Evolutionary conservation across 2,797 vertebrate species (phyloP).

Genomic region (Halcyon badia): DNA sequence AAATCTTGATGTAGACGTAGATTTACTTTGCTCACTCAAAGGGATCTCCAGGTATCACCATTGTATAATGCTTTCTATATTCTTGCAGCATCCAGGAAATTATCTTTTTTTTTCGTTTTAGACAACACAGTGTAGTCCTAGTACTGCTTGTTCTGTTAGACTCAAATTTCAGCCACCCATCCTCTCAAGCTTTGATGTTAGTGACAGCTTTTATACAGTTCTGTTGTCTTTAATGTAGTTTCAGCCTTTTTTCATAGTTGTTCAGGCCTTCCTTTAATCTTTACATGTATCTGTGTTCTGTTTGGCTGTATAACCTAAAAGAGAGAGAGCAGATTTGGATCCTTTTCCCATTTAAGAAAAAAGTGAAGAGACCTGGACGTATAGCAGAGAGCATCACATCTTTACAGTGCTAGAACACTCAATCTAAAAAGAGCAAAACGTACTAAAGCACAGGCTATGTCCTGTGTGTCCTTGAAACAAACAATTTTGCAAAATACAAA

Average conservation of each 20-base stretch:
- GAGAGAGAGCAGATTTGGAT: not conserved
- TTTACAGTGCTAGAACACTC: not conserved
- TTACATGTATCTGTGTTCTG: not conserved
- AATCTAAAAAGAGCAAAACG: not conserved
- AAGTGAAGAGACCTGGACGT: not conserved
- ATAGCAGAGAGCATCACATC: not conserved
- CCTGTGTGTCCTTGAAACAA: not conserved
- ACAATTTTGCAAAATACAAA: not conserved
- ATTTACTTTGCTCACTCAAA: not conserved
- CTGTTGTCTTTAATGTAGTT: not conserved
- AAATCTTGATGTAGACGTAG: not conserved
- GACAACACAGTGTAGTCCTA: rapidly evolving
- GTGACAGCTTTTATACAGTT: not conserved
- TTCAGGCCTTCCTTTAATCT: not conserved
- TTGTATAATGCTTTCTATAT: not conserved
- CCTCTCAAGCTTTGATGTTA: not conserved
- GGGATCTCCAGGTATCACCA: not conserved
- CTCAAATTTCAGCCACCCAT: not conserved
- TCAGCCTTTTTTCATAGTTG: not conserved
- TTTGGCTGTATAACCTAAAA: not conserved
- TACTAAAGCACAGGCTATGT: not conserved
- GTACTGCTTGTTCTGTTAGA: not conserved
- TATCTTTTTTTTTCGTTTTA: too few relatives aligned
- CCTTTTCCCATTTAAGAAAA: not conserved
- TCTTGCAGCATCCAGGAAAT: not conserved